Base-by-base conservation (phyloP, 2,888 invertebrate species). In the Meiosimyza platycephala region DNA sequence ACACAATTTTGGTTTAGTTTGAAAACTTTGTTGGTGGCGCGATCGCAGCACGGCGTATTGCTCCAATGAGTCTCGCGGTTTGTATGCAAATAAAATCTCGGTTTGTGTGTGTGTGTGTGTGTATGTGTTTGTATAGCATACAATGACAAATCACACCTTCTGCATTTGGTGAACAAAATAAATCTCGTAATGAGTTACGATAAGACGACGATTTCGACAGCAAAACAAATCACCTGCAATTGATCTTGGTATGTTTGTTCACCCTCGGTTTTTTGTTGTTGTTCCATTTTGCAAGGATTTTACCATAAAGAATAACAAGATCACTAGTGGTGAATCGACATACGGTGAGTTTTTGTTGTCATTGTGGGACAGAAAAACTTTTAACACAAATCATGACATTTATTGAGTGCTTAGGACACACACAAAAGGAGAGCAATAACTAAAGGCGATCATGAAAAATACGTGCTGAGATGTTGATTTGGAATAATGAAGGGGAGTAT, bases 111-210 rank as follows among this genome's bases (percentile, higher is more conserved):
- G 57, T 50, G 12, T 51, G 60, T 47, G 18, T 16, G 33, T 33
- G 63, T 62, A 47, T 62, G 52, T 33, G 47, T 62, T 60, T 69
- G 33, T 69, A 47, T 63, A 47, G 83, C 83, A 70, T 74, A 83
- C 81, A 84, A 85, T 85, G 85, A 85, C 85, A 86, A 86, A 86
- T 85, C 84, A 84, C 84, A 85, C 86, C 85, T 85, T 85, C 85
- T 86, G 85, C 85, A 84, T 86, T 85, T 85, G 85, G 84, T 84
- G 85, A 85, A 85, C 86, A 85, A 85, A 86, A 86, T 86, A 86
- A 86, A 85, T 86, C 85, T 86, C 85, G 85, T 86, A 86, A 86
- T 86, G 86, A 86, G 85, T 85, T 85, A 86, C 85, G 85, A 86
- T 86, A 86, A 86, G 85, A 86, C 84, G 85, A 84, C 84, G 82